A percentile compares a stretch with the other conserved stretches of the same genome.
Conservation (phyloP, 1,140 invertebrate species). For the Harpegnathos saltator region DNA sequence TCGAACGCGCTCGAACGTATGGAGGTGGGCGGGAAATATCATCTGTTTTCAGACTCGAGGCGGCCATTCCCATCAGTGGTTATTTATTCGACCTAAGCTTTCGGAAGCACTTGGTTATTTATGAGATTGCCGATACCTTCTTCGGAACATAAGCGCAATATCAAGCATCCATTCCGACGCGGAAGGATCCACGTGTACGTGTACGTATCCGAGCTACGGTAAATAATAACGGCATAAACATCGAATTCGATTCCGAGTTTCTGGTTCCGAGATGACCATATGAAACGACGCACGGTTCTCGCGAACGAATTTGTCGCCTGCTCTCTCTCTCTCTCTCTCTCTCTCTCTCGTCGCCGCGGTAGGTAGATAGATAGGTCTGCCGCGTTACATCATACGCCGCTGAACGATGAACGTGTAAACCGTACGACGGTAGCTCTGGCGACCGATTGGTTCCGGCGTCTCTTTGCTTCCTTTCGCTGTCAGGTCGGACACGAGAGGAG, state of each 20-base stretch:
- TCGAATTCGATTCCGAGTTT: constrained; percentile 3
- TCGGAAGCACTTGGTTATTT: neutral
- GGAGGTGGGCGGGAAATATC: neutral
- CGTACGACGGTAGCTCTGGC: neutral
- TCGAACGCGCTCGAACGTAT: too few species aligned
- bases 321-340: neutral
- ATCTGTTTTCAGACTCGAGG: neutral
- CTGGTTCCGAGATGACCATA: neutral
- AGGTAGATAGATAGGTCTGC: neutral
- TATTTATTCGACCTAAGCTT: neutral
- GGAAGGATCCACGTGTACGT: neutral
- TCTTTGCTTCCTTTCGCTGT: constrained; percentile 21
- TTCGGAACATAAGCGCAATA: neutral
- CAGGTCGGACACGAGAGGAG: neutral
- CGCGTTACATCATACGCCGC: neutral
- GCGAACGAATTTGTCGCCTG: constrained; percentile 11
- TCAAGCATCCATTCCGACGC: neutral
- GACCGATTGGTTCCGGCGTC: constrained; percentile 14
- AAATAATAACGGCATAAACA: neutral
- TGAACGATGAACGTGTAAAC: neutral
- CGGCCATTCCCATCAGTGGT: neutral
- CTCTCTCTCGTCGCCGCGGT: neutral
- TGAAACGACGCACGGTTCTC: neutral
- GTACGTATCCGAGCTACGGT: too few species aligned
- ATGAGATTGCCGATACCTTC: neutral